Evolutionary conservation across 1,140 invertebrate genomes (phyloP), one percentile per base, ranked within the genome.

Genomic region (Coelopa frigida): DNA sequence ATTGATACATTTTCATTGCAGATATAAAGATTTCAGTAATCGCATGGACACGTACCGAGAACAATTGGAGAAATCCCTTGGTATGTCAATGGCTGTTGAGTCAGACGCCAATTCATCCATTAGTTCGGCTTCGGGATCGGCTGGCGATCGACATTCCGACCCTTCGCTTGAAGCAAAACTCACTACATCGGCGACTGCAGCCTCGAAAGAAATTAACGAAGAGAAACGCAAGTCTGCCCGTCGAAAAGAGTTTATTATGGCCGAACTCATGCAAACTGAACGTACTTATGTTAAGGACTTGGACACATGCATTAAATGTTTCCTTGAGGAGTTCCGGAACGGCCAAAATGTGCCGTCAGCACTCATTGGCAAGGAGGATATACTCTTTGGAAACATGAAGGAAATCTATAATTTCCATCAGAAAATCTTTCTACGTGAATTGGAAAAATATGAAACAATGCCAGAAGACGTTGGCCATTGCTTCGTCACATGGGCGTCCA

Each of bases 381-480:
- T 94, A 38, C 87, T 99, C 54, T 99, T 98, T 75, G 94, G 94
- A 35, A 99, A 99, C 68, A 97, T 99, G 61, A 88, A 96, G 59
- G 94, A 98, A 67, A 97, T 99, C 51, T 85, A 94, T 71, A 85
- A 94, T 50, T 99, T 98, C 73, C 96, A 99, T 74, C 86, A 89
- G 70, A 87, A 92, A 48, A 87, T 94, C 52, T 99, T 99, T 72
- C 74, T 99, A 14, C 85, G 86, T 51, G 96, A 99, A 72, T 73
- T 99, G 29, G 91, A 97, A 72, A 97, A 98, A 63, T 99, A 99
- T 72, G 94, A 97, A 72, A 90, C 88, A 24, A 97, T 98, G 83
- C 97, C 97, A 1, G 96, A 99, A 76, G 95, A 98, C 75, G 93
- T 99, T 44, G 96, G 96, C 3, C 96, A 98, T 82, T 98, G 95